Evolutionary conservation across 2,888 invertebrate genomes (phyloP).

Genomic region (Cosmia pyralina): DNA sequence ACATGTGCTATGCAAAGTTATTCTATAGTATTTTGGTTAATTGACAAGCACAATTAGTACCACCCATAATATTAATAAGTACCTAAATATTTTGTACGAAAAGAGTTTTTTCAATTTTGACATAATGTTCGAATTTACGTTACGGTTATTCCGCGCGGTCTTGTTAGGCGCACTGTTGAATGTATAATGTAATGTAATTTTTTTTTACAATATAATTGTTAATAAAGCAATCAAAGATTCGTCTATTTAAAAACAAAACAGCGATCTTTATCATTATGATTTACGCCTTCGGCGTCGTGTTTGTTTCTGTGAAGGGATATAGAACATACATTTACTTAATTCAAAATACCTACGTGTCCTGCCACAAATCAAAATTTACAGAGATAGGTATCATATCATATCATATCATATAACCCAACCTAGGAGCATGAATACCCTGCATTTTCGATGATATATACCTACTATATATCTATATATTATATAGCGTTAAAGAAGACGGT

Average conservation of each 20-base stretch:
- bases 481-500: slow-evolving; percentile 9
- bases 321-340: background rate
- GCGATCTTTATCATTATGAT: slow-evolving; percentile 26
- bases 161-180: background rate
- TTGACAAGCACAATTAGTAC: background rate
- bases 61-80: too few species aligned
- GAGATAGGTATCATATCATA: slow-evolving; percentile 13
- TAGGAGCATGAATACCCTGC: slow-evolving; percentile 4
- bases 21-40: background rate
- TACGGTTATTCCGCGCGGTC: background rate
- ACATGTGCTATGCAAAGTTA: too few species aligned
- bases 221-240: background rate
- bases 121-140: background rate
- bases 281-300: background rate
- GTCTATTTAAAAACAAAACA: background rate
- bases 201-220: background rate
- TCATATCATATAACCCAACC: slow-evolving; percentile 2
- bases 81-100: too few species aligned
- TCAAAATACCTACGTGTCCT: slow-evolving; percentile 3
- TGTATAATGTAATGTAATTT: background rate
- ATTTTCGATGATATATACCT: slow-evolving; percentile 18
- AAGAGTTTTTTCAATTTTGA: too few species aligned
- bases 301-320: background rate
- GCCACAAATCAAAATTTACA: background rate
- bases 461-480: too few species aligned